Conservation (phyloP, 2,888 invertebrate genomes). For the Amblyjoppa proteus region DNA sequence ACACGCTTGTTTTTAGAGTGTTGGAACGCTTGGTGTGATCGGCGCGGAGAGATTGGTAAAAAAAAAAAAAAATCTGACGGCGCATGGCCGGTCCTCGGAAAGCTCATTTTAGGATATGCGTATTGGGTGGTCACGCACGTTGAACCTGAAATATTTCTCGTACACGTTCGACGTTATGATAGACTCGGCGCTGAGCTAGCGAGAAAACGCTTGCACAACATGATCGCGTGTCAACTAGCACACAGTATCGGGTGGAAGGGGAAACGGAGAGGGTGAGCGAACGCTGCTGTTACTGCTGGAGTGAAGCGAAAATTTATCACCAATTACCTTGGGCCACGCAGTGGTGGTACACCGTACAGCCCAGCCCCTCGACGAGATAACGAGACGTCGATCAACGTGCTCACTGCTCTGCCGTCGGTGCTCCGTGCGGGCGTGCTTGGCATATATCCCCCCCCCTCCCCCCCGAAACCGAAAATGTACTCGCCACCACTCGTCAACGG, state of each 20-base stretch:
- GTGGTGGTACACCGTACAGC: constrained; percentile 36
- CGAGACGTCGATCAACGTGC: constrained; percentile 55
- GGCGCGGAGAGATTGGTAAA: not conserved
- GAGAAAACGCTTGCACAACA: constrained; percentile 51
- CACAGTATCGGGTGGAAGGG: not conserved
- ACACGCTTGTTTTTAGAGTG: no score
- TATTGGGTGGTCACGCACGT: not conserved
- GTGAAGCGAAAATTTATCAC: constrained; percentile 57
- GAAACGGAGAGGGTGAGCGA: constrained; percentile 5
- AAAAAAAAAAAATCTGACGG: no score
- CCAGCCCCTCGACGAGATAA: constrained; percentile 48
- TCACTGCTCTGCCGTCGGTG: constrained; percentile 24
- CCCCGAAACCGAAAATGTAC: constrained; percentile 31
- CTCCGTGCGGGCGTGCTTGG: constrained; percentile 14
- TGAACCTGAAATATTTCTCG: constrained; percentile 26
- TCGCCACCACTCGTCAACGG: constrained; percentile 17
- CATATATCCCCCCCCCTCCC: not conserved
- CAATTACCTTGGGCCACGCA: constrained; percentile 55
- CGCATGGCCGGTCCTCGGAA: no score
- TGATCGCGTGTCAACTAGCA: constrained; percentile 55
- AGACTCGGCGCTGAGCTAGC: constrained; percentile 44
- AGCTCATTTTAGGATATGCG: not conserved
- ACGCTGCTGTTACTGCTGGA: not conserved
- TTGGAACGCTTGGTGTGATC: not conserved
- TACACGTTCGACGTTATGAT: constrained; percentile 48